Conservation (phyloP, 2,113 vertebrate genomes). For the Hippocampus comes region DNA sequence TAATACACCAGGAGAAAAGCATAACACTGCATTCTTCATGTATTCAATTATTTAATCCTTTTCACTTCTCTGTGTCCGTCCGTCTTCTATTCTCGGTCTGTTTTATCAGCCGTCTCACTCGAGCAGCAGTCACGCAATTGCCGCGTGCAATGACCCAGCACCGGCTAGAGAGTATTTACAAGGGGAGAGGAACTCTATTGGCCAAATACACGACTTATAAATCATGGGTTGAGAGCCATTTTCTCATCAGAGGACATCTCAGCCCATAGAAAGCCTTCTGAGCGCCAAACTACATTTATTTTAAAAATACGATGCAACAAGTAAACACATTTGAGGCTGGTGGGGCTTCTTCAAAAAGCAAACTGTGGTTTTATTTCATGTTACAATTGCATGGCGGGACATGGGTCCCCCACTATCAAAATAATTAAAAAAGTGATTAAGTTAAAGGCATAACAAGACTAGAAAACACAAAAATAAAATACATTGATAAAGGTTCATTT, state of each 20-base stretch:
- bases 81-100: slow-evolving; percentile 21
- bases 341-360: not conserved
- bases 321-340: not conserved
- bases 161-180: slow-evolving; percentile 24
- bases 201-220: not conserved
- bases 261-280: not conserved
- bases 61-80: slow-evolving; percentile 18
- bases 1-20: slow-evolving; percentile 5
- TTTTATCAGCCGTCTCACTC: slow-evolving; percentile 19
- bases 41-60: slow-evolving; percentile 45
- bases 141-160: slow-evolving; percentile 28
- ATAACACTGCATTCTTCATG: not conserved
- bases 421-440: no score
- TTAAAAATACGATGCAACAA: not conserved
- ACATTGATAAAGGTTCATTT: no score
- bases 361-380: not conserved
- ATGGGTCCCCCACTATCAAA: no score
- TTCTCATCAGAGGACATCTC: not conserved
- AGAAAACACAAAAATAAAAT: no score
- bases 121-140: slow-evolving; percentile 28
- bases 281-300: not conserved
- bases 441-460: no score
- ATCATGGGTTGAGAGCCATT: not conserved
- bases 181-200: not conserved
- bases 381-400: not conserved